phyloP scores from a whole-genome alignment of 1,140 invertebrate species.

The Solenopsis fugax region DNA sequence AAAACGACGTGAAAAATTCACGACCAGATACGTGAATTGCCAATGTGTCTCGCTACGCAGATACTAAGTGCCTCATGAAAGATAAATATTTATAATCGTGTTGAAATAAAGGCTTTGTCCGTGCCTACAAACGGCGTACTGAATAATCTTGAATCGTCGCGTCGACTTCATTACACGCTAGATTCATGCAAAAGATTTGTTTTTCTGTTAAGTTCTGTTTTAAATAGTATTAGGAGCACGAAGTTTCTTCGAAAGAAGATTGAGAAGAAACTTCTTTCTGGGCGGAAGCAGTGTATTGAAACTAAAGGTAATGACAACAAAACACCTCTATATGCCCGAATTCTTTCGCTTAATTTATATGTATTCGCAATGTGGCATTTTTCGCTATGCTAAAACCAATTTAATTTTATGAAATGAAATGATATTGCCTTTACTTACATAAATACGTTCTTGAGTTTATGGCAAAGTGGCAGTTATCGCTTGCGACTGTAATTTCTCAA shows the following conservation, averaged over 20 bases:
- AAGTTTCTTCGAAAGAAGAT: slow-evolving; percentile 13
- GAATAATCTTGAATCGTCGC: slow-evolving; percentile 18
- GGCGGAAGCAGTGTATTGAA: neutral
- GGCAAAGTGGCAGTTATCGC: neutral
- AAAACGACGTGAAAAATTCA: slow-evolving; percentile 63
- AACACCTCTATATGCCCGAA: neutral
- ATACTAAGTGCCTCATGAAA: slow-evolving; percentile 44
- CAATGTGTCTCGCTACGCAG: slow-evolving; percentile 34
- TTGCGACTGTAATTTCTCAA: slow-evolving; percentile 18
- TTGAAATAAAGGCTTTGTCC: neutral
- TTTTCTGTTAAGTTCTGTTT: neutral
- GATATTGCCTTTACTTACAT: neutral
- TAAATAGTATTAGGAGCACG: slow-evolving; percentile 10
- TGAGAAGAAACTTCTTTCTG: neutral
- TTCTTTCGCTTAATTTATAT: neutral
- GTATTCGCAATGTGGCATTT: neutral
- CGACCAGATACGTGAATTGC: slow-evolving; percentile 3
- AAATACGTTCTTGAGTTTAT: slow-evolving; percentile 27
- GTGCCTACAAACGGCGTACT: neutral
- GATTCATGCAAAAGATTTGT: slow-evolving; percentile 20
- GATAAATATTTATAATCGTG: slow-evolving; percentile 57
- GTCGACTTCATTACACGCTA: slow-evolving; percentile 7
- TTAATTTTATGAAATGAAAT: neutral
- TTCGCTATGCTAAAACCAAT: neutral
- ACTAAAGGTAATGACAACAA: neutral